Base-by-base conservation (phyloP, 1,140 invertebrate genomes). In the Nasonia longicornis region DNA sequence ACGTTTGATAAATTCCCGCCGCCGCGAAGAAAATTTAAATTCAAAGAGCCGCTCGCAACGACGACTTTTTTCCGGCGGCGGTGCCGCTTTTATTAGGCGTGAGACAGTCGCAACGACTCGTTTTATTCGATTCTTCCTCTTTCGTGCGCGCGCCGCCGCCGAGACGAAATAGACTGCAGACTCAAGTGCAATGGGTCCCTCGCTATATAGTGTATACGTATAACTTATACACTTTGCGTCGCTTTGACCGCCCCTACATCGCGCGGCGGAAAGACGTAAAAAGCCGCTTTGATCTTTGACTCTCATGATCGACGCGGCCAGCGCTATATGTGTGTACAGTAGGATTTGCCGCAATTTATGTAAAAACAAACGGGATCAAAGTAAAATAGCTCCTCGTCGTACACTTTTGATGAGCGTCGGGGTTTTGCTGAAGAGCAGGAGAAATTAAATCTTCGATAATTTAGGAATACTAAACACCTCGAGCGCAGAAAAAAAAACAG, bases 111-210 rank as follows among this genome's bases (percentile, higher is more conserved):
- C 69, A 31, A 6, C 75, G 63, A 29, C n/a, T 77, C 35, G 75
- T 77, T 77, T 77, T 77, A 77, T 77, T 77, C 64, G 75, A 64
- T 22, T n/a, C 58, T 63, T 31, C 52, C 22, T 58, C 52, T 58
- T 67, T 67, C 64, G 64, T 31, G 64, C 22, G 11, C n/a, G 22
- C n/a, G 12, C 66, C n/a, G 26, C 66, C 10, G 66, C 22, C 66
- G 22, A 26, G 35, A 45, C 64, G 45, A 77, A 77, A 77, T 77
- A 77, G 75, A 67, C 8, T 63, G 31, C 75, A 35, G 35, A 58
- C 52, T 58, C 52, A 58, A 29, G 29, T 16, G 35, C 31, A 71
- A 12, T 42, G 35, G 26, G 69, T 42, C 38, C 38, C 38, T 42
- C 69, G 6, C 26, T 29, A 26, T 29, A 31, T 26, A 26, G 1